Conservation (phyloP, 2,113 vertebrate species). For the Trogon surrucura region DNA sequence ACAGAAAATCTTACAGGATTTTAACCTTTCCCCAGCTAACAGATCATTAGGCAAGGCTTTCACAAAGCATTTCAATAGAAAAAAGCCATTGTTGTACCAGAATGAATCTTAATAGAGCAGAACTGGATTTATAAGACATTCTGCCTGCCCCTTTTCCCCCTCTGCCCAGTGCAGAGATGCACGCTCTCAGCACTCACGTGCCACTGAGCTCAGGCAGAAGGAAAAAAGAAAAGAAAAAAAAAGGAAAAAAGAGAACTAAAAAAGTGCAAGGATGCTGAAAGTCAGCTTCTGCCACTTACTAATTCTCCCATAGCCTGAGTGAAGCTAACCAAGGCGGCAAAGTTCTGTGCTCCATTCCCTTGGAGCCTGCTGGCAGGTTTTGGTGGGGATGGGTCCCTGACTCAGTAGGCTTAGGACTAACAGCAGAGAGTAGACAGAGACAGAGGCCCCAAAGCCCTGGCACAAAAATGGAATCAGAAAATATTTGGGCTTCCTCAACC, state of each 20-base stretch:
- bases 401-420: neutral
- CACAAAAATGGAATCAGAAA: neutral
- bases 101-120: slow-evolving; percentile 60
- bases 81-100: slow-evolving; percentile 25
- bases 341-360: accelerated
- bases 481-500: neutral
- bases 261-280: neutral
- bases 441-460: neutral
- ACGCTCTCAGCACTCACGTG: neutral
- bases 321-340: neutral
- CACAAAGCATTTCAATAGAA: slow-evolving; percentile 43
- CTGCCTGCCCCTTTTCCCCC: neutral
- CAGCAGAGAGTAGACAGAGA: neutral
- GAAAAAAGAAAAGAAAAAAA: neutral
- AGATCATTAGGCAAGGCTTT: slow-evolving; percentile 61
- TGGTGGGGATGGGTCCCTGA: no score
- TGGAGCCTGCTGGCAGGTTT: neutral
- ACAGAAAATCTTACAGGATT: slow-evolving; percentile 38
- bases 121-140: slow-evolving; percentile 37
- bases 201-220: neutral
- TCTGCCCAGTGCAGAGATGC: neutral
- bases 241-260: neutral
- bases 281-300: neutral
- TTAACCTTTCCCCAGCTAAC: slow-evolving; percentile 63
- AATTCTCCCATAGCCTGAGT: accelerated